A percentile compares a stretch with the other conserved stretches of the same genome.
These are phyloP conservation scores for Micromesistius poutassou DNA, from an alignment of 2,797 vertebrate genomes.

Conservation along the genomic window DNA sequence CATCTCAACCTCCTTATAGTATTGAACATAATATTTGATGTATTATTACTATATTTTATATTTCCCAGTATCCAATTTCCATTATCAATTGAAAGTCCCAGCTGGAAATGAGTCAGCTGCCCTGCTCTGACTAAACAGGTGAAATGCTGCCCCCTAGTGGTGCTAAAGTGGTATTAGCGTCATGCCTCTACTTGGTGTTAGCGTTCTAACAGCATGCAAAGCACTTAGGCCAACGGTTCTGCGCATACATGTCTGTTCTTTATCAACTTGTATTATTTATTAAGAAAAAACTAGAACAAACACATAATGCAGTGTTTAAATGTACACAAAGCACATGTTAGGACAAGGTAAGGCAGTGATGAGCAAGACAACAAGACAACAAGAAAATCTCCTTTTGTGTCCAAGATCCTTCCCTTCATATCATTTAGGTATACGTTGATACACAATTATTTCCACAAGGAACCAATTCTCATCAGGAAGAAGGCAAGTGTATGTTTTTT, in stretches of 20 bases:
- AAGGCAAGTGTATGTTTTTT: neutral
- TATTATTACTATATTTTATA: neutral
- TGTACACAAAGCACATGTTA: neutral
- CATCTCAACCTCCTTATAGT: neutral
- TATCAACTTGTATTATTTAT: slow-evolving; percentile 40
- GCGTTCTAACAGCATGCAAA: slow-evolving; percentile 49
- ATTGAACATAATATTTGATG: neutral
- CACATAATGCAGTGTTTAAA: too few relatives aligned
- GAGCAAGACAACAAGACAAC: neutral
- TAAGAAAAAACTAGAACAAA: slow-evolving; percentile 7
- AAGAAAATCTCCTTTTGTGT: neutral
- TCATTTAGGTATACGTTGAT: neutral
- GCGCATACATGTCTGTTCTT: slow-evolving; percentile 45
- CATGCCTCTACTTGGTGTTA: slow-evolving; percentile 37
- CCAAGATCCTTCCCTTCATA: neutral
- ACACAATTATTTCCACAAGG: neutral
- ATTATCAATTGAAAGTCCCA: neutral
- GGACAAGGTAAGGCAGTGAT: neutral
- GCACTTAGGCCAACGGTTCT: slow-evolving; percentile 16
- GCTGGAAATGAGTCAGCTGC: neutral
- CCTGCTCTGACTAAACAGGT: neutral
- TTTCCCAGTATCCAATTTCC: neutral
- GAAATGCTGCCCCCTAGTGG: neutral
- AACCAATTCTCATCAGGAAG: neutral
- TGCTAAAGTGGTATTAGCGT: neutral